These are phyloP conservation scores for Acanthoscelides obtectus DNA, from an alignment of 2,888 invertebrate genomes.

Conservation along the genomic window DNA sequence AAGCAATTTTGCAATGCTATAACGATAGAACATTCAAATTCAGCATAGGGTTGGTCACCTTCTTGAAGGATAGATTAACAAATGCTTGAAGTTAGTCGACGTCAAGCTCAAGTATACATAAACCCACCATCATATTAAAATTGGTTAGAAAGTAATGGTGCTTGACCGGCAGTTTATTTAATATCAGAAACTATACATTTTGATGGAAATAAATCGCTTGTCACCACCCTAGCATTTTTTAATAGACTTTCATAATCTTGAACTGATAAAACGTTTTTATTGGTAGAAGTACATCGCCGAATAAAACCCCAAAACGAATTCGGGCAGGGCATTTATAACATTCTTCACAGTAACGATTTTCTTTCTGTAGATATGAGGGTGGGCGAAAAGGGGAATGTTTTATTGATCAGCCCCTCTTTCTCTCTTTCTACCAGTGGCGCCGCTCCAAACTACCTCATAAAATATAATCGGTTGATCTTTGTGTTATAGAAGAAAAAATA, in stretches of 20 bases:
- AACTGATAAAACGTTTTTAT: constrained; percentile 3
- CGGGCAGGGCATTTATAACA: constrained; percentile 39
- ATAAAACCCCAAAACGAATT: constrained; percentile 26
- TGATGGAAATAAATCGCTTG: background rate
- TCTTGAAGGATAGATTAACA: too few species aligned
- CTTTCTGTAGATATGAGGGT: constrained; percentile 42
- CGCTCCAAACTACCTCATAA: background rate
- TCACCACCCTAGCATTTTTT: background rate
- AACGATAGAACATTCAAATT: too few species aligned
- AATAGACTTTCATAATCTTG: background rate
- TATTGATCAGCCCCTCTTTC: constrained; percentile 53
- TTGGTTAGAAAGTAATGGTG: too few species aligned
- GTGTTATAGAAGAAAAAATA: constrained; percentile 28
- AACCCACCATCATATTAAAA: too few species aligned
- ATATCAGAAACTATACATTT: background rate
- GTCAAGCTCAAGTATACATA: too few species aligned
- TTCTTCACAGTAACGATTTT: constrained; percentile 48
- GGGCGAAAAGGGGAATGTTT: constrained; percentile 49
- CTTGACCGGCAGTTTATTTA: too few species aligned
- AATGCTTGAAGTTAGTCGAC: too few species aligned
- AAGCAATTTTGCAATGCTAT: too few species aligned
- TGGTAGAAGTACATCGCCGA: constrained; percentile 13
- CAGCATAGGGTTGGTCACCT: too few species aligned
- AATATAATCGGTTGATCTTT: background rate
- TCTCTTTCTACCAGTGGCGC: constrained; percentile 17